Evolutionary conservation across 2,113 vertebrate genomes (phyloP).

Genomic region (Chinchilla lanigera): DNA sequence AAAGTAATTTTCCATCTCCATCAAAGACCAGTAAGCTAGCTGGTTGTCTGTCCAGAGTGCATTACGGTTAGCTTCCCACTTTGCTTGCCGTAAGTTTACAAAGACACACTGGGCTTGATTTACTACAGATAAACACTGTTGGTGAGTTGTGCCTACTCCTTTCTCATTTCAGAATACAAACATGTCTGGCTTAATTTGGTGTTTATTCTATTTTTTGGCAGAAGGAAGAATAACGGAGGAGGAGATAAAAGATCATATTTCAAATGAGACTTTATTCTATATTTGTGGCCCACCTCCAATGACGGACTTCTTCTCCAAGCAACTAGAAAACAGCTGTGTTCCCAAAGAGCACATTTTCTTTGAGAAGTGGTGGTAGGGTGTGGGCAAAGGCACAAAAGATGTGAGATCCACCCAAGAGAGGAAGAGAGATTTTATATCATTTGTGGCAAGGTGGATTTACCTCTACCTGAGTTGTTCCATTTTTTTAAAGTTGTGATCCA

Average conservation of each 20-base stretch:
- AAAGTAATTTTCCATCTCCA: constrained; percentile 27
- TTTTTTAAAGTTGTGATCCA: constrained; percentile 5
- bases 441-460: background rate
- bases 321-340: constrained; percentile 88
- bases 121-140: background rate
- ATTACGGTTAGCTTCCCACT: background rate
- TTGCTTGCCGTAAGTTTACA: background rate
- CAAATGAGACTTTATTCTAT: constrained; percentile 92
- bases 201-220: constrained; percentile 82
- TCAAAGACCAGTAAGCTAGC: background rate
- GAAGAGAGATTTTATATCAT: background rate
- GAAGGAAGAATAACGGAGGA: constrained; percentile 92
- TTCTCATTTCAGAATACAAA: background rate
- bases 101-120: background rate
- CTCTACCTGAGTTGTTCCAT: background rate
- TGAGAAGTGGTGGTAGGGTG: constrained; percentile 97
- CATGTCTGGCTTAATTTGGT: constrained; percentile 49
- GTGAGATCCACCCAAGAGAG: background rate
- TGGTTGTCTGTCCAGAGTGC: background rate
- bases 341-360: constrained; percentile 91
- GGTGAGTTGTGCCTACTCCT: background rate
- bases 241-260: constrained; percentile 88
- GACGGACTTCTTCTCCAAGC: constrained; percentile 92
- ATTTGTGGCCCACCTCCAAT: constrained; percentile 97
- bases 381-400: background rate